These are phyloP conservation scores for Psix sp. DNA, from an alignment of 1,140 invertebrate genomes.

Conservation along the genomic window DNA sequence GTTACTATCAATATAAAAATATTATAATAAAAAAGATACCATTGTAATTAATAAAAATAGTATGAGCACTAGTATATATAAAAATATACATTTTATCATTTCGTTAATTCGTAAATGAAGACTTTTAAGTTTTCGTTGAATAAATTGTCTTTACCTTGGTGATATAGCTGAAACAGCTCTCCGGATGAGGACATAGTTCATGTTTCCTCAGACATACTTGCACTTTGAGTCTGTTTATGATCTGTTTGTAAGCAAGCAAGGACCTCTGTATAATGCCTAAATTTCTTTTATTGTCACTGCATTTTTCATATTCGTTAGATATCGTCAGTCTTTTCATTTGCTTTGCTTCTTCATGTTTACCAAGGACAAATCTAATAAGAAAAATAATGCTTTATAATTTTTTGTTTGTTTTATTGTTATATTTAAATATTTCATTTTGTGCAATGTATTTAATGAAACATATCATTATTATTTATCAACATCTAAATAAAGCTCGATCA, in stretches of 20 bases:
- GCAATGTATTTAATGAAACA: too few species aligned
- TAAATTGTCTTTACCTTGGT: slow-evolving; percentile 72
- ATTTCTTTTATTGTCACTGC: slow-evolving; percentile 40
- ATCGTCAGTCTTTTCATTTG: slow-evolving; percentile 31
- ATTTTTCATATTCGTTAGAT: slow-evolving; percentile 34
- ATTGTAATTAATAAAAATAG: too few species aligned
- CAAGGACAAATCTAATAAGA: slow-evolving; percentile 79
- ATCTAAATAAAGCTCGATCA: too few species aligned
- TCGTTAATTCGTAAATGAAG: too few species aligned
- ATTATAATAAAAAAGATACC: too few species aligned
- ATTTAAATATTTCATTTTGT: too few species aligned
- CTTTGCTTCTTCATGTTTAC: slow-evolving; percentile 79
- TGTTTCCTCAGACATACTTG: slow-evolving; percentile 73
- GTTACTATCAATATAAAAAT: too few species aligned
- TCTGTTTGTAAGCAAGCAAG: slow-evolving; percentile 73
- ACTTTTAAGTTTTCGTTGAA: too few species aligned
- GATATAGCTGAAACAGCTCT: slow-evolving; percentile 80
- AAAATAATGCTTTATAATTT: slow-evolving; percentile 11
- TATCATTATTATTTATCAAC: too few species aligned
- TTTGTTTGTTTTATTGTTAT: slow-evolving; percentile 1
- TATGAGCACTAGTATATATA: too few species aligned
- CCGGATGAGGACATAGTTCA: slow-evolving; percentile 79
- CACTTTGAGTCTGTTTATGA: slow-evolving; percentile 76
- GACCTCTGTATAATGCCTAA: slow-evolving; percentile 72
- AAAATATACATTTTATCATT: too few species aligned